phyloP scores from a whole-genome alignment of 2,113 vertebrate genomes.

The Ciconia boyciana region DNA sequence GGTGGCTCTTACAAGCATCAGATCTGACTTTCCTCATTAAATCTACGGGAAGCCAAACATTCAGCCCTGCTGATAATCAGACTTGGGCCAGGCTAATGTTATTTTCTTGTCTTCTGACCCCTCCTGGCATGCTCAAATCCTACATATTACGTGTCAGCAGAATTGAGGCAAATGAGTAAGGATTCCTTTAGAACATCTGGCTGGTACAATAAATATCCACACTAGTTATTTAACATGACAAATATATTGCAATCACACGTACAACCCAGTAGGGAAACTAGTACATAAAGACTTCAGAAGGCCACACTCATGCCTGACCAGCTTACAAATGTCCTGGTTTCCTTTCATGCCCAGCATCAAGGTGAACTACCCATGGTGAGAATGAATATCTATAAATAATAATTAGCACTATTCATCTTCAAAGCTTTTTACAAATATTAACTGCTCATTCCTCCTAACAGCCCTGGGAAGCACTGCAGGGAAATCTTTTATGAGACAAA shows the following conservation, averaged over 20 bases:
- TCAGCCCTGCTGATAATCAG: not conserved
- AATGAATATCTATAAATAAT: constrained; percentile 12
- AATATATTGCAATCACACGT: not conserved
- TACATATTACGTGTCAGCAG: not conserved
- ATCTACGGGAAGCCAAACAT: not conserved
- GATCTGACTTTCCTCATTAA: not conserved
- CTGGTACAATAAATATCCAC: not conserved
- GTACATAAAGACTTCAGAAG: constrained; percentile 3
- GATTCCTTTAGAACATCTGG: not conserved
- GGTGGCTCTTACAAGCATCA: not conserved
- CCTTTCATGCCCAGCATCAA: constrained; percentile 42
- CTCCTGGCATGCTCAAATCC: not conserved
- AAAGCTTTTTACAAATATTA: constrained; percentile 32
- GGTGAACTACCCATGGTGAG: not conserved
- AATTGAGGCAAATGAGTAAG: not conserved
- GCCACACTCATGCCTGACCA: not conserved
- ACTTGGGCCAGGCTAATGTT: not conserved
- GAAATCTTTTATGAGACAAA: not conserved
- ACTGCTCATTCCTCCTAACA: not conserved
- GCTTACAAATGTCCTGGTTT: not conserved
- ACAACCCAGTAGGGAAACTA: not conserved
- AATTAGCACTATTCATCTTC: constrained; percentile 43
- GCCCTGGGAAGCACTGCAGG: constrained; percentile 6
- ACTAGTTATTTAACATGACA: not conserved
- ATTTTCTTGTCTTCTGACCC: not conserved